These are phyloP conservation scores for Polydesmus complanatus DNA, from an alignment of 2,888 invertebrate genomes.

Conservation along the genomic window DNA sequence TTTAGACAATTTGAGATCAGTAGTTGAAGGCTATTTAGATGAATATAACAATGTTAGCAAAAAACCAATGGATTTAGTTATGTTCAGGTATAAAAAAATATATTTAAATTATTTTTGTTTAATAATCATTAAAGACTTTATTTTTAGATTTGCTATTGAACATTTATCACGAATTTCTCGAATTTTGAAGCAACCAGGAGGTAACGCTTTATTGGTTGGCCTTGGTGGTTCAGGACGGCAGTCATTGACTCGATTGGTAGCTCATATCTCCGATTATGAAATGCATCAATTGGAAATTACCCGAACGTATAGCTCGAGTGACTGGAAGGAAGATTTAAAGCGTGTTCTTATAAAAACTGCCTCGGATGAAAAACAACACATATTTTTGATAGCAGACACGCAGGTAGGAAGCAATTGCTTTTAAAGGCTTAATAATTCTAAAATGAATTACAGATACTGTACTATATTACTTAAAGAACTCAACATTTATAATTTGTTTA, in stretches of 20 bases:
- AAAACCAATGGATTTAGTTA: constrained; percentile 88
- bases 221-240: constrained; percentile 88
- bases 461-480: too few species aligned
- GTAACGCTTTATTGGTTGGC: constrained; percentile 77
- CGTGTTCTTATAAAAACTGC: constrained; percentile 62
- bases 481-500: too few species aligned
- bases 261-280: constrained; percentile 90
- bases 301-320: constrained; percentile 61
- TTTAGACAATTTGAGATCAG: constrained; percentile 59
- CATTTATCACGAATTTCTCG: constrained; percentile 42
- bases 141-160: constrained; percentile 35
- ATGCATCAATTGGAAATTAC: constrained; percentile 72
- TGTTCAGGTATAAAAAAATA: constrained; percentile 51
- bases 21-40: constrained; percentile 73
- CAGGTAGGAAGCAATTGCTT: constrained; percentile 51
- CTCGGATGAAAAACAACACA: constrained; percentile 68
- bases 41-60: constrained; percentile 92
- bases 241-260: constrained; percentile 72
- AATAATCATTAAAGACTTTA: background rate
- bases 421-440: background rate
- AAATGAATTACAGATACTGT: background rate
- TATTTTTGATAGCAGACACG: constrained; percentile 79
- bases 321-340: constrained; percentile 89
- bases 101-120: background rate
- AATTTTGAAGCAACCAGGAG: constrained; percentile 78